Base-by-base conservation (phyloP, 2,113 vertebrate species). In the Tretioscincus oriximinensis region DNA sequence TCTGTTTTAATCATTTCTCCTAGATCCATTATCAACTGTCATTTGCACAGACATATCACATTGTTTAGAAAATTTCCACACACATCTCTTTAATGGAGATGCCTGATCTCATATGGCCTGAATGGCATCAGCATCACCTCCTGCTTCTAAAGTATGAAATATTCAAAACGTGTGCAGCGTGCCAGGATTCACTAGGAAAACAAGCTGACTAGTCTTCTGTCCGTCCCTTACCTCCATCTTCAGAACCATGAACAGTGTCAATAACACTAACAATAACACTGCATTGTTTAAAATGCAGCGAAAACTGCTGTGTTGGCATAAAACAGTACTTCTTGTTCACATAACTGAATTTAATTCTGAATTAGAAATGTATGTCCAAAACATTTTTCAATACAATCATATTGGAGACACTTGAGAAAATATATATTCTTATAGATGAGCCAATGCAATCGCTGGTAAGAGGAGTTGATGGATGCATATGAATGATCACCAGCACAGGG, bases 1-100 rank as follows among this genome's bases (percentile, higher is more conserved):
- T 91, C 85, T 64, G 83, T 78, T 88, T 90, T 85, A 88, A 60
- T 1, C 88, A 64, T 81, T 82, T 87, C 80, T 88, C 91, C 89
- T 90, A 90, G 86, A 92, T 84, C 91, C 83, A 81, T 8, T 71
- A 78, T 26, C 69, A 82, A 49, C 77, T 74, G 73, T 66, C 88
- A 82, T 77, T 78, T 29, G 77, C 80, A 83, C 71, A 86, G 51
- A 77, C 82, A 76, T 83, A 84, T 85, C 81, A 79, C 31, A 28
- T 0, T 45, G 85, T 84, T 85, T 89, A 91, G 89, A 90, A 86
- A 81, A 60, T 77, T 71, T 85, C 70, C 54, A 2, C 2, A 51
- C 7, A 58, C 54, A 58, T 0, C 1, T 26, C 41, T n/a, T 29
- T 6, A 51, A 7, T 54, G 75, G 89, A 88, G 83, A 74, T 7